phyloP scores from a whole-genome alignment of 37 sponge, comb jelly and placozoan species.

The Aplysina aerophoba region DNA sequence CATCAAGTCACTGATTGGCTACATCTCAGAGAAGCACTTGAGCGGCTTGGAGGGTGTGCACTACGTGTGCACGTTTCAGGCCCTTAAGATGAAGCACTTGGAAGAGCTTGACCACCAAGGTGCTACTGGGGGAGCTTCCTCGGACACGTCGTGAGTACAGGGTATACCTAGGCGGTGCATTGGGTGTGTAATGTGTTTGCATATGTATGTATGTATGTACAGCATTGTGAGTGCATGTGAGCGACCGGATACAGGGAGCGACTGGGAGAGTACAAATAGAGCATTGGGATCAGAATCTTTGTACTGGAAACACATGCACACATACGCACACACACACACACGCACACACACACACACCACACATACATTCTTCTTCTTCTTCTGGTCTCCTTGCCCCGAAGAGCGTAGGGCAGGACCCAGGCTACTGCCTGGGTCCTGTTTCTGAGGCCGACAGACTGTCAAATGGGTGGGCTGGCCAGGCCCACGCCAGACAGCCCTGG shows the following conservation, averaged over 20 bases:
- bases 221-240: background rate
- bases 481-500: too few relatives aligned
- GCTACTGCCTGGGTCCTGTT: too few relatives aligned
- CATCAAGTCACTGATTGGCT: conserved; percentile 61
- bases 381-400: too few relatives aligned
- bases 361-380: too few relatives aligned
- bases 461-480: too few relatives aligned
- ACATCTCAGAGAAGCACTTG: conserved; percentile 79
- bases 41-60: conserved; percentile 60
- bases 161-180: background rate
- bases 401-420: too few relatives aligned
- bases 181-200: conserved; percentile 1
- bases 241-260: background rate
- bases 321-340: too few relatives aligned
- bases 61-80: conserved; percentile 84
- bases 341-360: too few relatives aligned
- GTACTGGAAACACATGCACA: too few relatives aligned
- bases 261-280: too few relatives aligned
- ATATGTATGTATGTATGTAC: background rate
- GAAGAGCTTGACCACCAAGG: conserved; percentile 48
- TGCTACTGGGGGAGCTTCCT: background rate
- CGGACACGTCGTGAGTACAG: background rate
- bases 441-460: too few relatives aligned
- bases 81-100: conserved; percentile 68
- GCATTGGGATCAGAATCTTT: too few relatives aligned